Base-by-base conservation (phyloP, 35 echinoderm and acorn worm species). In the Acanthaster planci region DNA sequence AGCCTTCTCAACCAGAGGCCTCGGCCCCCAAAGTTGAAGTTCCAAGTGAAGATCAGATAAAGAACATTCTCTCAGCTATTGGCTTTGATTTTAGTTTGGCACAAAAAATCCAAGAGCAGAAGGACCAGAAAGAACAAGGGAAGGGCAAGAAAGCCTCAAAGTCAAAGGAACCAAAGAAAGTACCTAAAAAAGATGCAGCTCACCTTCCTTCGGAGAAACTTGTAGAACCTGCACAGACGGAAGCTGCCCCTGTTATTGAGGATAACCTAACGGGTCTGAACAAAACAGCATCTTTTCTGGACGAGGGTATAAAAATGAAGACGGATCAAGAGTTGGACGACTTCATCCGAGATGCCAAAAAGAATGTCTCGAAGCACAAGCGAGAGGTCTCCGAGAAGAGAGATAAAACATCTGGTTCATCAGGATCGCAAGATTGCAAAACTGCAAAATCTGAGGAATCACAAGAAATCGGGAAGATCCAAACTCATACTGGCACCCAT, bases 11-110 rank as follows among this genome's bases (percentile, higher is more conserved):
- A 67, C 52, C 81, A 26, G 64, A 14, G 23, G 10, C 26, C n/a
- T 52, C 75, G 7, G 37, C 16, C 8, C 37, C 59, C 37, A 37
- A 40, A 51, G 39, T 34, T 19, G 60, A 40, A 76, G 50, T 55
- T 23, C 15, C 80, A 32, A 32, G 27, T 81, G 90, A 92, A 54
- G 84, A 92, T 80, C 90, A 92, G 26, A 59, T 92, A 39, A 92
- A 92, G 76, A 92, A 87, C 37, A 92, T 92, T 77, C 54, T 92
- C 12, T 92, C 90, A 55, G 90, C 84, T 19, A 92, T 92, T 86
- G 90, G 90, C 21, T 92, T 92, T 87, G 90, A 92, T 57, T 92
- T 92, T 82, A 78, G 86, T 77, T 78, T 92, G 38, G 90, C 90
- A 16, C 80, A 92, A 42, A 85, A 87, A 42, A 92, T 92, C 37